Base-by-base conservation (phyloP, 2,888 invertebrate species). In the Pycnomerus fuliginosus region DNA sequence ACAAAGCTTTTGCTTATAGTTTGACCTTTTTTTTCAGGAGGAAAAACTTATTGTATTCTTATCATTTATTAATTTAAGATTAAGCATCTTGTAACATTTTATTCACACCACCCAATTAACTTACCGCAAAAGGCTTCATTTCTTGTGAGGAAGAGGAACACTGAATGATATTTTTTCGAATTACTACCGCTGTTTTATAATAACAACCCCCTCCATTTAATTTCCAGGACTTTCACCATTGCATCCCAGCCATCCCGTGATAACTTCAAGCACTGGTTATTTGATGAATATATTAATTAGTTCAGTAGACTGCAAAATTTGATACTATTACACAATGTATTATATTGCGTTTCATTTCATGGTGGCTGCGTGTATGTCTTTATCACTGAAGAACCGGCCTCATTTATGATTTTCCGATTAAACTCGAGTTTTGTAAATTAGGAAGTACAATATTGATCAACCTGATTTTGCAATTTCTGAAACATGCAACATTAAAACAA, bases 81-180 rank as follows among this genome's bases (percentile, higher is more conserved):
- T n/a, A n/a, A n/a, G n/a, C n/a, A n/a, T n/a, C n/a, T n/a, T n/a
- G n/a, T n/a, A n/a, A n/a, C n/a, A n/a, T n/a, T n/a, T n/a, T n/a
- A n/a, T n/a, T n/a, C n/a, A n/a, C n/a, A n/a, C n/a, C n/a, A n/a
- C n/a, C n/a, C n/a, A n/a, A n/a, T n/a, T n/a, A 7, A 38, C 48
- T 40, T 37, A 48, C 48, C 41, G 41, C 30, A 13, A 48, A 45
- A 29, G 40, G 34, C 44, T 48, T 48, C 48, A 48, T 48, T 35
- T 44, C 34, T 36, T 32, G 16, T 15, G 5, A 13, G 16, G 16
- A 23, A 25, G 42, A 37, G 33, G 23, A 16, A 43, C 47, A 46
- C 46, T 42, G 41, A 40, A 46, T 42, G 42, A 47, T 47, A 23
- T 24, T 34, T 39, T 47, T 30, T 47, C 29, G n/a, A 11, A 3